Conservation (phyloP, 2,113 vertebrate genomes). For the Xiphophorus couchianus region DNA sequence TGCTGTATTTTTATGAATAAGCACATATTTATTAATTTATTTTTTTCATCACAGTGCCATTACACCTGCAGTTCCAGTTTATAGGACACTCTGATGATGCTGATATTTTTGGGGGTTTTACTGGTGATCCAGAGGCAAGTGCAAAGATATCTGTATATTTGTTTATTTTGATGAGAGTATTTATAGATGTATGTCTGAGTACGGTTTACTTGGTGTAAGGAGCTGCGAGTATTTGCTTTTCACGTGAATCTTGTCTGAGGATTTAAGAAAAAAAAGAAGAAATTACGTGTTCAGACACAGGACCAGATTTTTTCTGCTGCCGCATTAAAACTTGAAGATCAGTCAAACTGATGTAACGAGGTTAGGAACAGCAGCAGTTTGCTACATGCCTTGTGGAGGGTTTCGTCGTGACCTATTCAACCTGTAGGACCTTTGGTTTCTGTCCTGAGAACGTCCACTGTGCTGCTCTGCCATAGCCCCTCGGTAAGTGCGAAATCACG, state of each 20-base stretch:
- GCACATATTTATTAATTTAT: conserved; percentile 9
- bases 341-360: conserved; percentile 30
- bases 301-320: conserved; percentile 62
- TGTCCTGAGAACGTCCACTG: conserved; percentile 50
- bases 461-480: conserved; percentile 54
- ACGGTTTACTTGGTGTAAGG: conserved; percentile 59
- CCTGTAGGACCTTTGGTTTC: conserved; percentile 48
- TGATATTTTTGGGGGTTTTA: conserved; percentile 45
- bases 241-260: conserved; percentile 33
- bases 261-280: neutral
- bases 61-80: conserved; percentile 18
- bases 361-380: conserved; percentile 53
- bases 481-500: conserved; percentile 40
- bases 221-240: conserved; percentile 44
- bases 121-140: conserved; percentile 41
- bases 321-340: conserved; percentile 43
- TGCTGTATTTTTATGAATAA: conserved; percentile 27
- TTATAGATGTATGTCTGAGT: conserved; percentile 72
- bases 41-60: conserved; percentile 16
- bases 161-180: conserved; percentile 76
- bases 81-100: conserved; percentile 38
- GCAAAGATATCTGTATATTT: conserved; percentile 60
- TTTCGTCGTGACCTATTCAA: conserved; percentile 47
- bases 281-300: conserved; percentile 31
- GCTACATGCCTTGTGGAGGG: conserved; percentile 53